Evolutionary conservation across 2,113 vertebrate species (phyloP), one percentile per base, ranked within the genome.

Genomic region (Dicerorhinus sumatrensis): DNA sequence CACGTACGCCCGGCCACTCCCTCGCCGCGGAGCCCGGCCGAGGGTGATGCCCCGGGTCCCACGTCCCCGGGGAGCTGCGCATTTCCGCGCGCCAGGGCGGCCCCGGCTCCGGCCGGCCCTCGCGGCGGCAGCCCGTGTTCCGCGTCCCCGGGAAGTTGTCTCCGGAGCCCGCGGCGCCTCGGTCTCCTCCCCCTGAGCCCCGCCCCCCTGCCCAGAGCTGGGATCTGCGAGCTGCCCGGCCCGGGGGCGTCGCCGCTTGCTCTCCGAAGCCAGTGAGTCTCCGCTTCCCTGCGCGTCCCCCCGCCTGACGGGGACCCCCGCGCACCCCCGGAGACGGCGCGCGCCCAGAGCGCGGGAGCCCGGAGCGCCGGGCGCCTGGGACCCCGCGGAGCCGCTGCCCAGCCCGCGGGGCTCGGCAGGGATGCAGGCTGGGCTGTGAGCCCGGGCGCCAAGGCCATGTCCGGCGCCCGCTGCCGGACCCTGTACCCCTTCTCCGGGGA

Each of bases 401-500:
- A 93, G 95, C 70, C 89, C 58, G 33, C 89, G 70, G 96, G 96
- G 83, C 89, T 97, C 91, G 93, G 93, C 93, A 31, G 86, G 89
- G 83, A 97, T 92, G 97, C 92, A 81, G 96, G 84, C 80, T 96
- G 97, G 88, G 23, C 91, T 92, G 88, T 98, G 97, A 98, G 90
- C 87, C 95, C 93, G 8, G 96, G 97, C 96, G 88, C 91, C 60
- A 96, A 89, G 85, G 95, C 94, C 96, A 97, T 98, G 97, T 96
- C 97, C 97, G 97, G 96, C 65, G 42, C 97, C 46, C 99, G 98
- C 98, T 99, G 99, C 98, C 98, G 98, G 98, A 99, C 99, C 98
- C 98, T 99, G 88, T 99, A 99, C 98, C 99, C 99, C 73, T 99
- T 99, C 98, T 99, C 99, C 87, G 99, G 99, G 94, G 99, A 99